Percentiles rank a stretch among this genome's conserved stretches.
phyloP scores from a whole-genome alignment of 2,113 vertebrate genomes.

The Sphyrna mokarran region DNA sequence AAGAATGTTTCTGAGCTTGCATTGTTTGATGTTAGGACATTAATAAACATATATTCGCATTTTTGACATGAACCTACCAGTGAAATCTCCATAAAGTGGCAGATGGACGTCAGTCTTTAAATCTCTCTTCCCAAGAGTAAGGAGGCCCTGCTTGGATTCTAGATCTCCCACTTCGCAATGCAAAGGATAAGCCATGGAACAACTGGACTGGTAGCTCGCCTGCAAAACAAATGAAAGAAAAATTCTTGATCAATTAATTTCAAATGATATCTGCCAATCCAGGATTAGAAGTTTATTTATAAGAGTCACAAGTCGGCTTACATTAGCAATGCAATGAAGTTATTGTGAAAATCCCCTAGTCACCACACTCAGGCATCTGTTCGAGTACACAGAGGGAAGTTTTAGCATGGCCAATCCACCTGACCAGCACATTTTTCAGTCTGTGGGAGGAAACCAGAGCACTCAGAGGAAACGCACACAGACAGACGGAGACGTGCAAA shows the following conservation, averaged over 20 bases:
- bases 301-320: no score
- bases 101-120: slow-evolving; percentile 51
- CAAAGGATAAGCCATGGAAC: slow-evolving; percentile 48
- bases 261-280: neutral
- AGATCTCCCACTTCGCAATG: slow-evolving; percentile 59
- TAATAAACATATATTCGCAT: neutral
- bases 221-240: slow-evolving; percentile 7
- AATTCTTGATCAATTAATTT: neutral
- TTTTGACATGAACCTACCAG: slow-evolving; percentile 48
- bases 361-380: no score
- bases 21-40: neutral
- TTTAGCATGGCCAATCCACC: no score
- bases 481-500: no score
- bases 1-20: neutral
- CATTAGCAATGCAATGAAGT: no score
- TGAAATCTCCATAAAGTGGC: slow-evolving; percentile 54
- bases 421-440: no score
- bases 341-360: no score
- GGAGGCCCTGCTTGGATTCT: slow-evolving; percentile 48
- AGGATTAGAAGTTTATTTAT: no score
- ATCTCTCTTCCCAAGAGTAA: slow-evolving; percentile 47
- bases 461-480: no score
- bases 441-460: no score
- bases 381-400: no score
- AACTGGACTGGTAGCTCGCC: slow-evolving; percentile 50